Evolutionary conservation across 1,140 invertebrate species (phyloP).

Genomic region (Chelonus insularis): DNA sequence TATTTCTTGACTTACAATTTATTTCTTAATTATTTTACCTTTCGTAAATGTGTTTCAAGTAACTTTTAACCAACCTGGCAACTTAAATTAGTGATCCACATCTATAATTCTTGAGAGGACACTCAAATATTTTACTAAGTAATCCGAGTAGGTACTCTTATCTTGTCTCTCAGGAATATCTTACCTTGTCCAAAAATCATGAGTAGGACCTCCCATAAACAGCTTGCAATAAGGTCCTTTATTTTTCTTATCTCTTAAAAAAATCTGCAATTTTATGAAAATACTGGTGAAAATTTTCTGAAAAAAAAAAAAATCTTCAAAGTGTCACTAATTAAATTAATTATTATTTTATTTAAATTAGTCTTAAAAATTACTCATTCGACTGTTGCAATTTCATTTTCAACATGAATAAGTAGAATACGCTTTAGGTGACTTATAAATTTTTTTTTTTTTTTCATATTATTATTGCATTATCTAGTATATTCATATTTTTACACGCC

Average conservation of each 20-base stretch:
- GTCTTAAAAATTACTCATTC: no score
- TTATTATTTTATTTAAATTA: no score
- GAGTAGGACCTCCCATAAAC: slow-evolving; percentile 5
- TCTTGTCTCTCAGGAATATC: background rate
- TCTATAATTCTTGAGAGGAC: background rate
- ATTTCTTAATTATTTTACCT: background rate
- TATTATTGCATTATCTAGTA: no score
- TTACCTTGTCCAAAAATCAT: background rate
- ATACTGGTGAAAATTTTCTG: no score
- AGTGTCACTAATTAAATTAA: no score
- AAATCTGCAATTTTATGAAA: no score
- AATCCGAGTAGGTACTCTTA: slow-evolving; percentile 1
- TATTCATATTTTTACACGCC: no score
- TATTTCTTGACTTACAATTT: no score
- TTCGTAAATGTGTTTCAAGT: background rate
- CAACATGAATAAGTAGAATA: no score
- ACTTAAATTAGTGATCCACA: background rate
- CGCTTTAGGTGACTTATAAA: no score
- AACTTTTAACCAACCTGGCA: background rate
- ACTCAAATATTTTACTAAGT: background rate
- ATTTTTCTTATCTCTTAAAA: background rate
- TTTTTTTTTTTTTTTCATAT: no score
- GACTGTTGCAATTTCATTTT: no score
- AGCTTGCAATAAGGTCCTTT: background rate
- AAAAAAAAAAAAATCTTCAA: background rate